Conservation (phyloP, 2,888 invertebrate species). For the Lordiphosa andalusiaca region DNA sequence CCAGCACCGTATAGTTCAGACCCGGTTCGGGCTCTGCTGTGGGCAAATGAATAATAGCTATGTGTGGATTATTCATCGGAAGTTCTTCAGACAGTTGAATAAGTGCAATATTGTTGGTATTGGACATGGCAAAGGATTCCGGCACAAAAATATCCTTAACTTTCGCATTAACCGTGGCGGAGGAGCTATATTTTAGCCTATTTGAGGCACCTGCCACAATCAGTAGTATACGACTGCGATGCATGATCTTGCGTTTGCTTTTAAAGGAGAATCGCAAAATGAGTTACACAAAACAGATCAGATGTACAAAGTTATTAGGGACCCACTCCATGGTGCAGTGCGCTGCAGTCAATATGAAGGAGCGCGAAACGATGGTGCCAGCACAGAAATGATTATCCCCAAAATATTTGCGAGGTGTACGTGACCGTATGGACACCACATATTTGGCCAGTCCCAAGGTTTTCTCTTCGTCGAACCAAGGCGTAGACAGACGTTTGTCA, state of each 20-base stretch:
- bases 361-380: conserved; percentile 38
- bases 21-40: conserved; percentile 6
- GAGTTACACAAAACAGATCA: background rate
- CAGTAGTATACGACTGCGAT: conserved; percentile 34
- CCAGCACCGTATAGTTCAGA: conserved; percentile 37
- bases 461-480: background rate
- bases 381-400: conserved; percentile 60
- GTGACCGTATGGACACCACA: conserved; percentile 52
- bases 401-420: conserved; percentile 38
- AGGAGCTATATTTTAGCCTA: conserved; percentile 17
- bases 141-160: conserved; percentile 43
- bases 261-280: background rate
- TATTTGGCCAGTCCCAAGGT: conserved; percentile 20
- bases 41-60: conserved; percentile 39
- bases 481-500: conserved; percentile 38
- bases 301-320: too few relatives aligned
- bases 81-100: conserved; percentile 24
- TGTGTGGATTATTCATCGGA: conserved; percentile 34
- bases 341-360: conserved; percentile 48
- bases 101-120: conserved; percentile 46
- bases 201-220: conserved; percentile 47
- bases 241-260: conserved; percentile 41
- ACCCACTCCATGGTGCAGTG: conserved; percentile 57
- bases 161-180: conserved; percentile 11
- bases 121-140: conserved; percentile 26